Percentiles rank a stretch among this genome's conserved stretches.
These are phyloP conservation scores for Aquatica leii DNA, from an alignment of 2,888 invertebrate genomes.

Conservation along the genomic window DNA sequence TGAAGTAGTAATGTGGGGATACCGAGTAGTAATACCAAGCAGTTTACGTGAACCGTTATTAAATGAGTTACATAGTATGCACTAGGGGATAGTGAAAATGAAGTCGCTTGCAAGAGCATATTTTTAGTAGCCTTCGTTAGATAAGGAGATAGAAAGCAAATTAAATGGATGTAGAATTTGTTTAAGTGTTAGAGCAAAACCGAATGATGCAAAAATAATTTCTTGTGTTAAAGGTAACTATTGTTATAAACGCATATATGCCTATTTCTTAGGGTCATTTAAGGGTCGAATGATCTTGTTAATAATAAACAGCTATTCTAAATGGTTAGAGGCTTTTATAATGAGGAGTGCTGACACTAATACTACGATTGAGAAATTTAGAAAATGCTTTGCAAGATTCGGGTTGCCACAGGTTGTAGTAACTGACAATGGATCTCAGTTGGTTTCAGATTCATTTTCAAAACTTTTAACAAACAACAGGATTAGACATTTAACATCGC, in stretches of 20 bases:
- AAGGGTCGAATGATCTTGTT: no score
- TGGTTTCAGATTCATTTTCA: no score
- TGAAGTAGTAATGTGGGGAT: constrained; percentile 34
- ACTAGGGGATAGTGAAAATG: constrained; percentile 41
- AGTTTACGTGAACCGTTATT: constrained; percentile 28
- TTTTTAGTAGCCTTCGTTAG: constrained; percentile 47
- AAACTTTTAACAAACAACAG: no score
- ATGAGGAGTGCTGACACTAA: no score
- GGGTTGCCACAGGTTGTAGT: no score
- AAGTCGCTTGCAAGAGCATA: constrained; percentile 46
- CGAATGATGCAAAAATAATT: constrained; percentile 41
- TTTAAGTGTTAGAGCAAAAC: constrained; percentile 43
- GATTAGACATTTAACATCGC: no score
- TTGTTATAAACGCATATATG: constrained; percentile 56
- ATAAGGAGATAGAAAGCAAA: constrained; percentile 45
- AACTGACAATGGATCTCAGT: no score
- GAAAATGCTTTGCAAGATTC: no score
- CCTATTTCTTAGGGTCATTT: constrained; percentile 58
- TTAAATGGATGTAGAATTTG: constrained; percentile 45
- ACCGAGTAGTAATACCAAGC: constrained; percentile 32
- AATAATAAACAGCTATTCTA: no score
- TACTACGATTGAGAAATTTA: no score
- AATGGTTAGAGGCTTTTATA: no score
- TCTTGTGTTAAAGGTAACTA: constrained; percentile 44
- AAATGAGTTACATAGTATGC: constrained; percentile 36